Percentiles rank a stretch among this genome's conserved stretches.
phyloP scores from a whole-genome alignment of 1,140 invertebrate genomes.

The Panagrolaimus sp. region DNA sequence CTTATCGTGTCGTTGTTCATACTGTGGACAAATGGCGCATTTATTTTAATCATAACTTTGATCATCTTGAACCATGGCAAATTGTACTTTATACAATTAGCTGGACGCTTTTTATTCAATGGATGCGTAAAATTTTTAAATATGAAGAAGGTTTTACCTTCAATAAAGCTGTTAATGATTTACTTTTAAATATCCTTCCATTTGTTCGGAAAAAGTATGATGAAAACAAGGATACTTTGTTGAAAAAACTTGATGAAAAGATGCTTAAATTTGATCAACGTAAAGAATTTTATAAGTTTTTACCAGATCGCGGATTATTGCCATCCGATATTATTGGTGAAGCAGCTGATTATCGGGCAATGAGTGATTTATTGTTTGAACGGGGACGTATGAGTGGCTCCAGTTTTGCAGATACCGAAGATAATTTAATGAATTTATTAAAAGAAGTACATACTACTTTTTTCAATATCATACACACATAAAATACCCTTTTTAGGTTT shows the following conservation, averaged over 20 bases:
- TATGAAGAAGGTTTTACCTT: conserved; percentile 37
- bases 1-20: conserved; percentile 33
- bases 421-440: conserved; percentile 28
- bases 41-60: conserved; percentile 32
- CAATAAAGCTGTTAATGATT: conserved; percentile 21
- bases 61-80: conserved; percentile 49
- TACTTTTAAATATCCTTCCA: conserved; percentile 23
- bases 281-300: conserved; percentile 43
- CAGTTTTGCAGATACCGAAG: conserved; percentile 30
- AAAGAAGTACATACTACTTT: conserved; percentile 17
- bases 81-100: conserved; percentile 41
- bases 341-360: conserved; percentile 41
- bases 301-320: conserved; percentile 35
- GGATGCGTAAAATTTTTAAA: conserved; percentile 42
- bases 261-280: conserved; percentile 19
- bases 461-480: not conserved
- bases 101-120: conserved; percentile 37
- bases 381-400: conserved; percentile 40
- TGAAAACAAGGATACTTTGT: conserved; percentile 38
- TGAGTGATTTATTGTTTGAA: conserved; percentile 44
- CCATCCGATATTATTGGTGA: conserved; percentile 38
- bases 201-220: conserved; percentile 6
- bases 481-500: conserved; percentile 29
- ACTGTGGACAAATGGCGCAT: conserved; percentile 37
- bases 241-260: conserved; percentile 1